phyloP scores from a whole-genome alignment of 2,888 invertebrate genomes.

The Oxycera nigricornis region DNA sequence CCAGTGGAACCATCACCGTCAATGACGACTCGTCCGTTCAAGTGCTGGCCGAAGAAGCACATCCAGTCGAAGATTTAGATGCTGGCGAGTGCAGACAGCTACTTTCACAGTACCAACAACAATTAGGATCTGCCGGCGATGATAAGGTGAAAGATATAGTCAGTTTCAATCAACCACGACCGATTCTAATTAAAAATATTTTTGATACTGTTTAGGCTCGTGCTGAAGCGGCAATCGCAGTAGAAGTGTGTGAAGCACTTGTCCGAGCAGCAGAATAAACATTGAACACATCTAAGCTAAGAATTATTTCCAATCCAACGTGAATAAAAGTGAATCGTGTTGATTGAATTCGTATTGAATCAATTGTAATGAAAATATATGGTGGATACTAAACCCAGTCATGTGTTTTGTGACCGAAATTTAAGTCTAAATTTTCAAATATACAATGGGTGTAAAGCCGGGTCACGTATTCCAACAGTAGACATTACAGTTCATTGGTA shows the following conservation, averaged over 20 bases:
- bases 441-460: no score
- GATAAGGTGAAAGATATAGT: slow-evolving; percentile 81
- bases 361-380: slow-evolving; percentile 19
- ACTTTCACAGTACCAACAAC: slow-evolving; percentile 82
- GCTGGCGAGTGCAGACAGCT: slow-evolving; percentile 80
- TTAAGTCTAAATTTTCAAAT: neutral
- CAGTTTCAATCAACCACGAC: neutral
- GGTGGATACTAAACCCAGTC: neutral
- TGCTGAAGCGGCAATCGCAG: slow-evolving; percentile 91
- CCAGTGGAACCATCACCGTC: slow-evolving; percentile 93
- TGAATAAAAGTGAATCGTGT: neutral
- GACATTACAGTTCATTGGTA: no score
- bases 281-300: neutral
- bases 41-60: slow-evolving; percentile 95
- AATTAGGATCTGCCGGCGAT: slow-evolving; percentile 77
- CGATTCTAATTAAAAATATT: slow-evolving; percentile 6
- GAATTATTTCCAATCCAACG: slow-evolving; percentile 14
- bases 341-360: slow-evolving; percentile 17
- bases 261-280: slow-evolving; percentile 79
- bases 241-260: slow-evolving; percentile 94
- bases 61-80: slow-evolving; percentile 84
- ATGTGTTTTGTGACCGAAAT: neutral
- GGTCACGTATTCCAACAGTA: no score
- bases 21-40: slow-evolving; percentile 97
- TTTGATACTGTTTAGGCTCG: slow-evolving; percentile 66